Evolutionary conservation across 53 echinoderm and acorn worm genomes (phyloP), one percentile per base, ranked within the genome.

Genomic region (Paracentrotus lividus): DNA sequence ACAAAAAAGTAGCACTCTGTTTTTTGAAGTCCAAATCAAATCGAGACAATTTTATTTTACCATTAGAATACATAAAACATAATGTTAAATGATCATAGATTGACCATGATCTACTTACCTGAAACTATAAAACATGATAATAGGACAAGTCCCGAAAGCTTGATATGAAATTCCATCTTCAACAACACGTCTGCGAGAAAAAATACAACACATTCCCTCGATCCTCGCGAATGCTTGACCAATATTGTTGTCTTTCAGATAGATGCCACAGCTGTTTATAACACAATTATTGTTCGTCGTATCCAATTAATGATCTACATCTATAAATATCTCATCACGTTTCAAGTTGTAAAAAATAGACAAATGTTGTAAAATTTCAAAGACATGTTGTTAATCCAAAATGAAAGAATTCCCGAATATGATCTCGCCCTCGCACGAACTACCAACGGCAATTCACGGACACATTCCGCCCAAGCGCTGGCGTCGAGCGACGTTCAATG

Each of bases 161-260:
- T 72, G 38, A 40, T 72, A 36, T 36, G 72, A 69, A 72, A 13
- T 72, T 36, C 72, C 72, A 72, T 72, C 72, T 72, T 72, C 40
- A n/a, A n/a, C 69, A 34, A 69, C 21, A 32, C 12, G 67, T 67
- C 12, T 67, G 33, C 67, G 24, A 5, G 21, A 67, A 67, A 67
- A 33, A 14, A 67, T 67, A 32, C 34, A 67, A 12, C 32, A 34
- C 69, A 69, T 69, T 69, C 69, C 61, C 69, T 36, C 5, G 15
- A n/a, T n/a, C n/a, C n/a, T n/a, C n/a, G n/a, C n/a, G n/a, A n/a
- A n/a, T n/a, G n/a, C n/a, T n/a, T n/a, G n/a, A n/a, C n/a, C n/a
- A n/a, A n/a, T n/a, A n/a, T n/a, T n/a, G n/a, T n/a, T n/a, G n/a
- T n/a, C n/a, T n/a, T n/a, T n/a, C n/a, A n/a, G n/a, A n/a, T n/a